Percentiles rank a stretch among this genome's conserved stretches.
Evolutionary conservation across 2,113 vertebrate genomes (phyloP).

Genomic region (Brachirus orientalis): DNA sequence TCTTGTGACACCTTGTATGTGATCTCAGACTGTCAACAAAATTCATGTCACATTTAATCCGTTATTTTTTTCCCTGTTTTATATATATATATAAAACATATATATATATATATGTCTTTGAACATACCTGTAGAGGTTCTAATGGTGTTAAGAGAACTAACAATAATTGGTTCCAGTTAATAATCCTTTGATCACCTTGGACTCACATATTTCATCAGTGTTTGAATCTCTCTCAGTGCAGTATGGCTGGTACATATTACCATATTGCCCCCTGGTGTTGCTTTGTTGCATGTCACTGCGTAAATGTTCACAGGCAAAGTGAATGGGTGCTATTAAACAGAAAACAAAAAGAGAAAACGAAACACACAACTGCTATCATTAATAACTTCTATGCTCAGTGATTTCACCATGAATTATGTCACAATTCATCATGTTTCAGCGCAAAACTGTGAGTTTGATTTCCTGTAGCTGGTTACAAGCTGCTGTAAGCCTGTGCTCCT

Average conservation of each 20-base stretch:
- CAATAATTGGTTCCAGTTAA: slow-evolving; percentile 19
- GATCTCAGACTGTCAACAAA: slow-evolving; percentile 37
- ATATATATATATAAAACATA: too few relatives aligned
- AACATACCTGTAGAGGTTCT: slow-evolving; percentile 29
- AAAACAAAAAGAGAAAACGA: neutral
- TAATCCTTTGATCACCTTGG: slow-evolving; percentile 38
- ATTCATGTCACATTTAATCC: slow-evolving; percentile 26
- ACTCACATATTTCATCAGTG: slow-evolving; percentile 1
- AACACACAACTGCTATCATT: neutral
- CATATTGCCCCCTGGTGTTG: slow-evolving; percentile 62
- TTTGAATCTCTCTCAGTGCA: slow-evolving; percentile 18
- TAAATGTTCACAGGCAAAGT: slow-evolving; percentile 10
- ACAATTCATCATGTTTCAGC: slow-evolving; percentile 27
- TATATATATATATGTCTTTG: slow-evolving; percentile 22
- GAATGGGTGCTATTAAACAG: slow-evolving; percentile 14
- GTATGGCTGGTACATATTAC: slow-evolving; percentile 50
- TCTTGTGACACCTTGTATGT: slow-evolving; percentile 69
- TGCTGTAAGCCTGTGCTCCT: slow-evolving; percentile 44
- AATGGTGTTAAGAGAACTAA: slow-evolving; percentile 18
- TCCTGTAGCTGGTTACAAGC: slow-evolving; percentile 37
- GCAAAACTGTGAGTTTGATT: slow-evolving; percentile 55
- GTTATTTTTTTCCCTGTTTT: slow-evolving; percentile 40
- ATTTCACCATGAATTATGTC: slow-evolving; percentile 7
- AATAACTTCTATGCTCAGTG: slow-evolving; percentile 15
- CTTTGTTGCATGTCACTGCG: slow-evolving; percentile 40